These are phyloP conservation scores for Microtus richardsoni DNA, from an alignment of 2,113 vertebrate genomes.

Conservation along the genomic window DNA sequence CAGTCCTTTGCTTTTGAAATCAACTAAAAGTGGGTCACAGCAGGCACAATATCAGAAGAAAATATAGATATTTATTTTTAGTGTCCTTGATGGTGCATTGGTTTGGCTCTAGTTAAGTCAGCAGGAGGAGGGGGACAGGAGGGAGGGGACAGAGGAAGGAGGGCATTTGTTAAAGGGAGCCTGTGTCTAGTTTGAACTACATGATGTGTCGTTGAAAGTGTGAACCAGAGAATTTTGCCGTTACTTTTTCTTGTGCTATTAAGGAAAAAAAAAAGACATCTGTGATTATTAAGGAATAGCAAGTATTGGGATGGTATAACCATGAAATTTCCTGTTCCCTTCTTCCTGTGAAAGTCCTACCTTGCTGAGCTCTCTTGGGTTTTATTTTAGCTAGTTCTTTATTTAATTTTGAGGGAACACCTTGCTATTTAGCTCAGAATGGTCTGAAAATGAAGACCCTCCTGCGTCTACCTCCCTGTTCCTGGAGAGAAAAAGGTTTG, in stretches of 20 bases:
- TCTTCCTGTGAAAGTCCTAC: not conserved
- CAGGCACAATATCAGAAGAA: slow-evolving; percentile 76
- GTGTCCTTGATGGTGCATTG: slow-evolving; percentile 52
- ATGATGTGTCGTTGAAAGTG: not conserved
- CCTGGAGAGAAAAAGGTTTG: no score
- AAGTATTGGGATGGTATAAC: not conserved
- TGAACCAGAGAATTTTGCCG: not conserved
- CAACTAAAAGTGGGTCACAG: slow-evolving; percentile 77
- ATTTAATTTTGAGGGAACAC: not conserved
- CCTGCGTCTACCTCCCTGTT: not conserved
- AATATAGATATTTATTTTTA: slow-evolving; percentile 79
- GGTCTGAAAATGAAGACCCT: not conserved
- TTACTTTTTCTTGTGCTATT: not conserved
- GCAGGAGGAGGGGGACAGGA: not conserved
- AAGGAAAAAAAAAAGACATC: not conserved
- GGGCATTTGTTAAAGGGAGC: not conserved
- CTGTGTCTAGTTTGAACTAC: not conserved
- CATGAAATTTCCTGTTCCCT: not conserved
- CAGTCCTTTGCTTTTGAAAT: slow-evolving; percentile 70
- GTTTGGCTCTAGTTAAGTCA: slow-evolving; percentile 64
- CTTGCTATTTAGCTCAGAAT: not conserved
- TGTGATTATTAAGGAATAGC: not conserved
- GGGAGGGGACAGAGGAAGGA: not conserved
- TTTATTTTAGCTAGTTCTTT: not conserved
- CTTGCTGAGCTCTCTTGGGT: not conserved